phyloP scores from a whole-genome alignment of 2,888 invertebrate genomes.

The Drosophila ezoana region DNA sequence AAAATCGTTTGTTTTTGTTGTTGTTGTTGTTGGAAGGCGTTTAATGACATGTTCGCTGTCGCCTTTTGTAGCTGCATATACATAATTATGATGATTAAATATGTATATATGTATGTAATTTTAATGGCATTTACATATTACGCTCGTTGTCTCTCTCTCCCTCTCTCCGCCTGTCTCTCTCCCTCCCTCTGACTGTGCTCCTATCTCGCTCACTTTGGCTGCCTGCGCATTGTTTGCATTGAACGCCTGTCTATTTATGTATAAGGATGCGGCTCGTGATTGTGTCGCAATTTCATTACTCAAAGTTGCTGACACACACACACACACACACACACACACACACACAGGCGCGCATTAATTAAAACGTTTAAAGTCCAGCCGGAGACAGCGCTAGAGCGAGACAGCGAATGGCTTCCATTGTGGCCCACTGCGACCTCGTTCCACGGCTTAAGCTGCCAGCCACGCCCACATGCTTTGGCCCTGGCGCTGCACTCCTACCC shows the following conservation, averaged over 20 bases:
- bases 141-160: not conserved
- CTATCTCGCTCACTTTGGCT: not conserved
- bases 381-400: not conserved
- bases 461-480: conserved; percentile 23
- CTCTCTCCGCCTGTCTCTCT: not conserved
- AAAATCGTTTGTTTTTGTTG: conserved; percentile 59
- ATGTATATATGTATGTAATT: conserved; percentile 21
- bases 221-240: conserved; percentile 51
- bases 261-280: conserved; percentile 52
- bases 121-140: conserved; percentile 37
- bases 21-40: conserved; percentile 22
- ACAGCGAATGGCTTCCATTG: not conserved
- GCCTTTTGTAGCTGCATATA: conserved; percentile 53
- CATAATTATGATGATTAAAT: conserved; percentile 63
- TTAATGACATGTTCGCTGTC: conserved; percentile 57
- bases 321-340: conserved; percentile 3
- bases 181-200: not conserved
- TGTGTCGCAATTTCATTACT: conserved; percentile 63
- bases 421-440: conserved; percentile 8
- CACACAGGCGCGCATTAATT: conserved; percentile 31
- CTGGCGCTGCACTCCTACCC: not conserved
- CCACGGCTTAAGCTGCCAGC: conserved; percentile 6
- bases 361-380: conserved; percentile 41
- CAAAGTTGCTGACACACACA: conserved; percentile 34
- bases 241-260: conserved; percentile 66